phyloP scores from a whole-genome alignment of 1,140 invertebrate genomes.

The Drosophila obscura region DNA sequence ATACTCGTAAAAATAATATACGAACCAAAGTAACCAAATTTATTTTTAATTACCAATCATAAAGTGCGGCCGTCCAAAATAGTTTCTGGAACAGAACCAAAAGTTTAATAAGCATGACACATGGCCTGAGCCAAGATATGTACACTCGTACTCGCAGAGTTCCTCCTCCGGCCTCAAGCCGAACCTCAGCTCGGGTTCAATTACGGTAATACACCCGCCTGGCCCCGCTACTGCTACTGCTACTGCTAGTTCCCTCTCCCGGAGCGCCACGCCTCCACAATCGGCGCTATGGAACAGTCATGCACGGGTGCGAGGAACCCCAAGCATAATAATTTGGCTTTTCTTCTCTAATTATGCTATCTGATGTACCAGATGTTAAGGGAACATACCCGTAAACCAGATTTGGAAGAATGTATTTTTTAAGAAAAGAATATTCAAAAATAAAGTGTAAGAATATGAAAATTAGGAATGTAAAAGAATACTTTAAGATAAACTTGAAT shows the following conservation, averaged over 20 bases:
- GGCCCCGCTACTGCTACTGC: not conserved
- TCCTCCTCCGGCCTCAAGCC: slow-evolving; percentile 8
- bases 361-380: slow-evolving; percentile 44
- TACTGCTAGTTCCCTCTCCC: no score
- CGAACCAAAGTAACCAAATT: slow-evolving; percentile 6
- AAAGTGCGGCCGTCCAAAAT: slow-evolving; percentile 66
- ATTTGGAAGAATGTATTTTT: slow-evolving; percentile 34
- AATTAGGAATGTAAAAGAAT: slow-evolving; percentile 7
- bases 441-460: not conserved
- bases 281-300: not conserved
- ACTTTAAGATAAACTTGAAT: not conserved
- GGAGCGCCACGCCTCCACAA: no score
- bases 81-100: slow-evolving; percentile 79
- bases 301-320: slow-evolving; percentile 27
- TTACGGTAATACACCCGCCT: slow-evolving; percentile 46
- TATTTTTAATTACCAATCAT: slow-evolving; percentile 73
- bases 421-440: slow-evolving; percentile 7
- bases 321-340: slow-evolving; percentile 37
- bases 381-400: slow-evolving; percentile 24
- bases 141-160: not conserved
- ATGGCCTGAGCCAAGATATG: slow-evolving; percentile 1
- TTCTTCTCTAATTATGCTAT: slow-evolving; percentile 47
- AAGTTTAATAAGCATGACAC: slow-evolving; percentile 77
- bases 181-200: slow-evolving; percentile 29
- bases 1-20: slow-evolving; percentile 1